A percentile compares a stretch with the other conserved stretches of the same genome.
Conservation (phyloP, 2,797 vertebrate genomes). For the Echiichthys vipera region DNA sequence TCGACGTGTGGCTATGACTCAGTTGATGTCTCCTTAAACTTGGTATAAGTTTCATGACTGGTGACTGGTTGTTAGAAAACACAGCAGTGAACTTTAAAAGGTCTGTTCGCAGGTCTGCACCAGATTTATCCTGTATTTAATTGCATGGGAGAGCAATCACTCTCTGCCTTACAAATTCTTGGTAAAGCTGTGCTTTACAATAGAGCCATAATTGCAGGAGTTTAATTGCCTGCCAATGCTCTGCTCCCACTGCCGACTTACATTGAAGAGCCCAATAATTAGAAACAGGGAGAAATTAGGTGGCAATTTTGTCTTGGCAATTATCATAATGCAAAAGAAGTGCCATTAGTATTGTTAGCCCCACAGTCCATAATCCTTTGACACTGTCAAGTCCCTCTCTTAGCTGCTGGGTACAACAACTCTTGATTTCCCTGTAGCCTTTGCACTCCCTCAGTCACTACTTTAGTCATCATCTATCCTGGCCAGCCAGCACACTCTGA, state of each 20-base stretch:
- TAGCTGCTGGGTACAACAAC: conserved; percentile 77
- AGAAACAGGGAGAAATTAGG: conserved; percentile 86
- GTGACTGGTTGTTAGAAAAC: conserved; percentile 57
- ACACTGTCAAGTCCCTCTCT: conserved; percentile 79
- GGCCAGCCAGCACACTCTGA: conserved; percentile 59
- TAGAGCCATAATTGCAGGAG: conserved; percentile 88
- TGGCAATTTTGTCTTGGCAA: conserved; percentile 87
- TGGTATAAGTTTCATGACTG: conserved; percentile 38
- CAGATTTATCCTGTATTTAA: conserved; percentile 86
- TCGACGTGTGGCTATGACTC: conserved; percentile 9
- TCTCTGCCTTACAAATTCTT: conserved; percentile 84
- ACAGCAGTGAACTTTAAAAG: conserved; percentile 72
- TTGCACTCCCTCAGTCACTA: conserved; percentile 74
- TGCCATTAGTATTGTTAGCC: conserved; percentile 84
- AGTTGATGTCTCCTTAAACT: conserved; percentile 33
- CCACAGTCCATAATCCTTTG: conserved; percentile 80
- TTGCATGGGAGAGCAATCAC: conserved; percentile 84
- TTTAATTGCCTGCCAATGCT: conserved; percentile 89
- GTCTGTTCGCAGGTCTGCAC: conserved; percentile 73
- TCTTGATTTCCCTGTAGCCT: conserved; percentile 82
- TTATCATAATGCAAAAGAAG: conserved; percentile 89
- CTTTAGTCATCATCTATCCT: conserved; percentile 77
- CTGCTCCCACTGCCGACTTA: conserved; percentile 83
- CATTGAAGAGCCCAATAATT: conserved; percentile 87
- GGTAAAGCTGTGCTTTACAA: conserved; percentile 86